These are phyloP conservation scores for Eriosoma lanigerum DNA, from an alignment of 1,140 invertebrate species.

Conservation along the genomic window DNA sequence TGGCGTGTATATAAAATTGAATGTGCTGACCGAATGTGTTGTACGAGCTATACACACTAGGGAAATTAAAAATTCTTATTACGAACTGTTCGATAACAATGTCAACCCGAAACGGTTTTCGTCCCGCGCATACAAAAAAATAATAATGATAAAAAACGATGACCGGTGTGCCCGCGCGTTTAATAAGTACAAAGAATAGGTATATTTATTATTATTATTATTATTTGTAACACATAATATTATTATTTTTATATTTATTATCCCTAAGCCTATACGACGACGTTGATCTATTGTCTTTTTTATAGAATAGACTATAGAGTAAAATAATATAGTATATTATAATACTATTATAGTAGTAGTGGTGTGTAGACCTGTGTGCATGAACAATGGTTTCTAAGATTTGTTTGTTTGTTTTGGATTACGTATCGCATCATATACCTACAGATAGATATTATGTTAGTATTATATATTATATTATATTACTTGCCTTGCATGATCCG, in stretches of 20 bases:
- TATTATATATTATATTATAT: too few relatives aligned
- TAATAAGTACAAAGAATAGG: background rate
- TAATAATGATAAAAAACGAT: slow-evolving; percentile 8
- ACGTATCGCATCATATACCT: too few relatives aligned
- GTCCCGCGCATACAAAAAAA: slow-evolving; percentile 16
- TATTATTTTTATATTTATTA: background rate
- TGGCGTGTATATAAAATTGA: background rate
- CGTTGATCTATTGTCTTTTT: too few relatives aligned
- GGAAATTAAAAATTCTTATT: slow-evolving; percentile 43
- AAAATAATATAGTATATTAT: background rate
- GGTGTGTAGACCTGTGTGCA: background rate
- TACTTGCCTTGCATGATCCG: too few relatives aligned
- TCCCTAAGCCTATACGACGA: too few relatives aligned
- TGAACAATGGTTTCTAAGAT: background rate
- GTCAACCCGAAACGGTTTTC: slow-evolving; percentile 14
- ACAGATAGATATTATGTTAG: too few relatives aligned
- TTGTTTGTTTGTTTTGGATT: too few relatives aligned
- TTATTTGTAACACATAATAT: background rate
- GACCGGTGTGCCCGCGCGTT: background rate
- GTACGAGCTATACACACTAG: slow-evolving; percentile 11
- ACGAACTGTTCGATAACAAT: slow-evolving; percentile 20
- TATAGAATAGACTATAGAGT: too few relatives aligned
- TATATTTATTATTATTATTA: slow-evolving; percentile 1
- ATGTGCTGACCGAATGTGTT: background rate
- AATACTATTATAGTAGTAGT: background rate